phyloP scores from a whole-genome alignment of 2,888 invertebrate species.

The Hypomecis punctinalis region DNA sequence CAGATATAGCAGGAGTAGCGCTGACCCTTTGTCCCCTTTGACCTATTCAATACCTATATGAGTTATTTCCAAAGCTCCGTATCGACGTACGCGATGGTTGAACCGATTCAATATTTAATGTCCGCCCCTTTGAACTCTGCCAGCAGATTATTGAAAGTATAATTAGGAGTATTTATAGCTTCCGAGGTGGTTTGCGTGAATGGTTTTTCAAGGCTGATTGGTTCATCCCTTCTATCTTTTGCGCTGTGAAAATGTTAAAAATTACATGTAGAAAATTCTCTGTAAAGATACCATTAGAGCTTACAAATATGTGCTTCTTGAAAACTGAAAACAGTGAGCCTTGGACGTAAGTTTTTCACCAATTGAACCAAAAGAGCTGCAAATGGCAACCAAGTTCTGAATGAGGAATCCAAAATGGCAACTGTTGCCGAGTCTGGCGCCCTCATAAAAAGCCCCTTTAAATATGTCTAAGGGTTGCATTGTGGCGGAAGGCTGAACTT shows the following conservation, averaged over 20 bases:
- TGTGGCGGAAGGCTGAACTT: conserved; percentile 6
- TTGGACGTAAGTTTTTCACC: not conserved
- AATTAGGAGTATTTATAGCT: conserved; percentile 11
- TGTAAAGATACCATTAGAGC: not conserved
- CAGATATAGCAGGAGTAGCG: conserved; percentile 5
- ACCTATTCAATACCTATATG: conserved; percentile 19
- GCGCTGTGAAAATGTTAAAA: not conserved
- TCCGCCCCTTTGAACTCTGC: not conserved
- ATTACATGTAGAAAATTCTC: not conserved
- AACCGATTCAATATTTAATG: conserved; percentile 26
- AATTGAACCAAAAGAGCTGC: too few species aligned
- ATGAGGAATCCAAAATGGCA: conserved; percentile 9
- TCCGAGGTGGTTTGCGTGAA: conserved; percentile 6
- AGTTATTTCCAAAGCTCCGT: conserved; percentile 28
- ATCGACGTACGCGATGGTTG: conserved; percentile 12
- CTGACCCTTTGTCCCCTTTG: conserved; percentile 25
- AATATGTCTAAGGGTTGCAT: conserved; percentile 15
- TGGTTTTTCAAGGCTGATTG: conserved; percentile 1
- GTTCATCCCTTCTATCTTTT: not conserved
- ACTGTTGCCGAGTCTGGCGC: not conserved
- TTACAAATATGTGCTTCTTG: too few species aligned
- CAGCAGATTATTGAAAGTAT: conserved; percentile 3
- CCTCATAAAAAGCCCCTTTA: conserved; percentile 17
- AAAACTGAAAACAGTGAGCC: too few species aligned
- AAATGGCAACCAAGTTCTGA: not conserved